phyloP scores from a whole-genome alignment of 2,113 vertebrate species.

The Opisthocomus hoazin region DNA sequence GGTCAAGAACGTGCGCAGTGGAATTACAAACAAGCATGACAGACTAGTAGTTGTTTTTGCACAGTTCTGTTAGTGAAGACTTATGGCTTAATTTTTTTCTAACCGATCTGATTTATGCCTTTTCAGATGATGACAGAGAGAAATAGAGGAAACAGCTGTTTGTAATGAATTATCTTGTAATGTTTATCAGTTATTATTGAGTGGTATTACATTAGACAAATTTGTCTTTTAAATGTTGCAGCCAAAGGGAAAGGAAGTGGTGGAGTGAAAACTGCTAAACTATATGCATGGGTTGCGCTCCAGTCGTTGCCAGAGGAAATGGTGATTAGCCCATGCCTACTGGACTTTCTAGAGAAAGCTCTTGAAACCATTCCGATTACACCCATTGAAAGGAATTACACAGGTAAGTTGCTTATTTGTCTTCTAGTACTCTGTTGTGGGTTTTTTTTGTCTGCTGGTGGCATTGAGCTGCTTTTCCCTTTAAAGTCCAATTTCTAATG shows the following conservation, averaged over 20 bases:
- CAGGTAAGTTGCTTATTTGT: slow-evolving; percentile 61
- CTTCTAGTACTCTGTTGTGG: neutral
- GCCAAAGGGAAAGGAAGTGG: slow-evolving; percentile 92
- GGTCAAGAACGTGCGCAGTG: neutral
- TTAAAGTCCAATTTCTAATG: neutral
- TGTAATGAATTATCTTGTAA: neutral
- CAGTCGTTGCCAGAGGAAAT: slow-evolving; percentile 98
- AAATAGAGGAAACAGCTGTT: neutral
- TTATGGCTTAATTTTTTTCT: neutral
- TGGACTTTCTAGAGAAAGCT: slow-evolving; percentile 97
- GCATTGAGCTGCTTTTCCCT: neutral
- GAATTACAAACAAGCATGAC: neutral
- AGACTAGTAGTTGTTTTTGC: neutral
- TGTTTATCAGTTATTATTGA: neutral
- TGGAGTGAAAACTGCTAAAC: slow-evolving; percentile 92
- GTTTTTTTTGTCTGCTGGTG: neutral
- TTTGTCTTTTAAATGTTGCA: slow-evolving; percentile 60
- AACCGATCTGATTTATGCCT: neutral
- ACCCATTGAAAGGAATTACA: slow-evolving; percentile 89
- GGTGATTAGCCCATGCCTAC: slow-evolving; percentile 95
- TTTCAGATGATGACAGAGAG: neutral
- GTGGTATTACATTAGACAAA: neutral
- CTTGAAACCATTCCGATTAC: slow-evolving; percentile 98
- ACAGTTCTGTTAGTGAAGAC: neutral
- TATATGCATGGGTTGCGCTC: slow-evolving; percentile 97